Evolutionary conservation across 1,140 invertebrate species (phyloP).

Genomic region (Drosophila aff.): DNA sequence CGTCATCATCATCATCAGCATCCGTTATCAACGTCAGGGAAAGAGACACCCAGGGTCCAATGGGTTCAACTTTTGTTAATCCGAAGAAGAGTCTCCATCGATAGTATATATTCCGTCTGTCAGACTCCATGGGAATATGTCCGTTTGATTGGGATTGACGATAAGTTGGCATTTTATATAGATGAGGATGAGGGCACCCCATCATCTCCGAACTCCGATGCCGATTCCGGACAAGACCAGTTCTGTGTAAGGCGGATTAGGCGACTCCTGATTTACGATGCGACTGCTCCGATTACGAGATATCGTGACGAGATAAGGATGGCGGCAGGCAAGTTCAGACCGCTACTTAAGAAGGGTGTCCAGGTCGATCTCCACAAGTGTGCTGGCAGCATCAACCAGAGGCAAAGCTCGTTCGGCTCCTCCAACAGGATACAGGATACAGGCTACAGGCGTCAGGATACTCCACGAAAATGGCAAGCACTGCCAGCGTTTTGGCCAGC

Average conservation of each 20-base stretch:
- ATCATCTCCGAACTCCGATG: background rate
- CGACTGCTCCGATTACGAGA: constrained; percentile 41
- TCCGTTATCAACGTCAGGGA: constrained; percentile 8
- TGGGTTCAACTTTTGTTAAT: constrained; percentile 3
- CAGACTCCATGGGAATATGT: too few species aligned
- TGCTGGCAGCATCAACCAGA: constrained; percentile 51
- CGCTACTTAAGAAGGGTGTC: constrained; percentile 33
- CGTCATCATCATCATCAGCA: background rate
- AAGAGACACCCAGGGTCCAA: background rate
- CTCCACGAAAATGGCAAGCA: constrained; percentile 28
- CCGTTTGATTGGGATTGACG: background rate
- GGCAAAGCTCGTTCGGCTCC: background rate
- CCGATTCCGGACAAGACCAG: constrained; percentile 12
- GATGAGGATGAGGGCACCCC: background rate
- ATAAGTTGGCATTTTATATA: background rate
- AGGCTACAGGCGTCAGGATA: background rate
- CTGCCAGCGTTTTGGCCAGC: constrained; percentile 24
- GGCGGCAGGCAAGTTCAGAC: constrained; percentile 7
- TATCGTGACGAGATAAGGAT: constrained; percentile 47
- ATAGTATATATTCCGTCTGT: background rate
- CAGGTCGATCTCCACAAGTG: constrained; percentile 26
- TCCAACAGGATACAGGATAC: background rate
- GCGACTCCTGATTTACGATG: constrained; percentile 40
- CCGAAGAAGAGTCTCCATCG: background rate
- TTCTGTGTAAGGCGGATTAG: constrained; percentile 32